Evolutionary conservation across 1,140 invertebrate species (phyloP).

Genomic region (Papilio polytes): DNA sequence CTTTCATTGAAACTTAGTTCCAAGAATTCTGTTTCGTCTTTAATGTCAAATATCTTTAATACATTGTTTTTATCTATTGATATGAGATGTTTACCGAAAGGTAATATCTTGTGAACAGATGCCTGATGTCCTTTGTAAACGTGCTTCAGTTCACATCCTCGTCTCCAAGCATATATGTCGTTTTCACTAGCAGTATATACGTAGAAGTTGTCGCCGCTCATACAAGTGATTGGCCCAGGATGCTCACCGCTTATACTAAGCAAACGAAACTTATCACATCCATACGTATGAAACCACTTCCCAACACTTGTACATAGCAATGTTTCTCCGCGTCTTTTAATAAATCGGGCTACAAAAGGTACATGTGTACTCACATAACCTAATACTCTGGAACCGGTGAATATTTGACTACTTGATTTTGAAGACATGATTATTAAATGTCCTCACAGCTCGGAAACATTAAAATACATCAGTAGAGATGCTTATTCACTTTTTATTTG

Average conservation of each 20-base stretch:
- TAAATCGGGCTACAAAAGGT: slow-evolving; percentile 93
- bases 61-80: slow-evolving; percentile 92
- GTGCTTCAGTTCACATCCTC: slow-evolving; percentile 94
- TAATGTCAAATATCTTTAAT: slow-evolving; percentile 94
- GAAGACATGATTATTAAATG: slow-evolving; percentile 58
- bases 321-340: slow-evolving; percentile 93
- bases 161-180: slow-evolving; percentile 93
- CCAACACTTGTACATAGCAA: slow-evolving; percentile 95
- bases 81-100: slow-evolving; percentile 94
- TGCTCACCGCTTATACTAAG: slow-evolving; percentile 93
- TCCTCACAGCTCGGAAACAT: background rate
- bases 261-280: slow-evolving; percentile 91
- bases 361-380: slow-evolving; percentile 97
- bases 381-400: slow-evolving; percentile 91
- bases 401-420: slow-evolving; percentile 89
- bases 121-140: slow-evolving; percentile 91
- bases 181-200: slow-evolving; percentile 93
- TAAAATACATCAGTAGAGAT: background rate
- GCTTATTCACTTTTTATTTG: background rate
- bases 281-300: slow-evolving; percentile 96
- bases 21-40: slow-evolving; percentile 87
- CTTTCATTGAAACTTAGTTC: slow-evolving; percentile 89
- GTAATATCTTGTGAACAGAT: slow-evolving; percentile 91
- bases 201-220: slow-evolving; percentile 91
- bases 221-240: slow-evolving; percentile 91